Conservation (phyloP, 1,140 invertebrate species). For the Hermetia illucens region DNA sequence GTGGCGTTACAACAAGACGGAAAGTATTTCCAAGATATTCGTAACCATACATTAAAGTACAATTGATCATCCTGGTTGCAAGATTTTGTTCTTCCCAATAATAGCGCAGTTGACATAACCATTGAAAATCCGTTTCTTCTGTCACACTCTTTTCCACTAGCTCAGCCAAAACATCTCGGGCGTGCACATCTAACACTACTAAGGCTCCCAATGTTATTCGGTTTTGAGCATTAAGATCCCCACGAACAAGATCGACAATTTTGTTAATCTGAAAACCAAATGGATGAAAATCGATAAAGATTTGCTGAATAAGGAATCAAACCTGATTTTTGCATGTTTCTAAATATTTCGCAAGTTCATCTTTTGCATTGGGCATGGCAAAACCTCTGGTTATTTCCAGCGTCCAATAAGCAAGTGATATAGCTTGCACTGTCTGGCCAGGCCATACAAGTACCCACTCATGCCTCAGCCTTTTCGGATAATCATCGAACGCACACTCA, state of each 20-base stretch:
- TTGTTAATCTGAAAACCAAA: constrained; percentile 72
- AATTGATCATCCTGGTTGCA: constrained; percentile 84
- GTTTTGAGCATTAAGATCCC: constrained; percentile 75
- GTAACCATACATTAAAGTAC: constrained; percentile 79
- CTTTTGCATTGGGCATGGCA: constrained; percentile 31
- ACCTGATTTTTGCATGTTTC: constrained; percentile 36
- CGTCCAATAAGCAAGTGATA: constrained; percentile 83
- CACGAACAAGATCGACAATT: constrained; percentile 75
- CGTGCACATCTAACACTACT: constrained; percentile 86
- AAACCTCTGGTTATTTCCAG: constrained; percentile 62
- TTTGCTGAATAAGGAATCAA: no score
- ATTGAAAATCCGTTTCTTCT: constrained; percentile 72
- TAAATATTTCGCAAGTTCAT: constrained; percentile 38
- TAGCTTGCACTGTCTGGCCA: constrained; percentile 74
- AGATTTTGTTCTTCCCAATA: constrained; percentile 78
- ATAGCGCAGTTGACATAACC: constrained; percentile 81
- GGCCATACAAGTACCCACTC: constrained; percentile 83
- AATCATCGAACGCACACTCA: constrained; percentile 46
- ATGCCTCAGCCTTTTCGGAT: constrained; percentile 45
- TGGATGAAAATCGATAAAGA: no score
- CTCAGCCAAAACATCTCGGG: constrained; percentile 66
- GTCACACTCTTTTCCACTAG: constrained; percentile 53
- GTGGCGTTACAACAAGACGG: constrained; percentile 75
- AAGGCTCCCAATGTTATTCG: constrained; percentile 78
- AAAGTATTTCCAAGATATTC: constrained; percentile 88